These are phyloP conservation scores for Labia minor DNA, from an alignment of 2,888 invertebrate genomes.

Conservation along the genomic window DNA sequence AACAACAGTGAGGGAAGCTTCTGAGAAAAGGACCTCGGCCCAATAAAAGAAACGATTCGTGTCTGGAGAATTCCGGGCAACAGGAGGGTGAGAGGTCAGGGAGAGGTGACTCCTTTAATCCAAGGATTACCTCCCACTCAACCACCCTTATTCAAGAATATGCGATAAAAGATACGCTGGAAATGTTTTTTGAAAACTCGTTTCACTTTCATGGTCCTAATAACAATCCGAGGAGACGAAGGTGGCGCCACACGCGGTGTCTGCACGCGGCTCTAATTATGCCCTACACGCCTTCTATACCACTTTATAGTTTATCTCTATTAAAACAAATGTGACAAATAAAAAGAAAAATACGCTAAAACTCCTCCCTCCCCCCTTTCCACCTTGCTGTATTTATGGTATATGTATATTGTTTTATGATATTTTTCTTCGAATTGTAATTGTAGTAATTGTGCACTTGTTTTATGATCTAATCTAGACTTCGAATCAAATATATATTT, in stretches of 20 bases:
- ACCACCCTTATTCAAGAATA: not conserved
- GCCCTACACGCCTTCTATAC: not conserved
- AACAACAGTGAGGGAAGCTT: not conserved
- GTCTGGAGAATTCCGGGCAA: not conserved
- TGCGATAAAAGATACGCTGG: conserved; percentile 5
- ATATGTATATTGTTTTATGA: not conserved
- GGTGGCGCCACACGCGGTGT: not conserved
- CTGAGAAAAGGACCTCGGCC: not conserved
- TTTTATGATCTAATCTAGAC: not conserved
- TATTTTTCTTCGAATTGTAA: conserved; percentile 6
- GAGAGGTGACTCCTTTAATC: not conserved
- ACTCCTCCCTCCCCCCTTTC: too few relatives aligned
- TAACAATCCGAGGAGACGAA: not conserved
- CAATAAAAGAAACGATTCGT: conserved; percentile 2
- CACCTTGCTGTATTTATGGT: too few relatives aligned
- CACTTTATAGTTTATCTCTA: not conserved
- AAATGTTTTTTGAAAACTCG: conserved; percentile 4
- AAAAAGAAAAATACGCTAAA: not conserved
- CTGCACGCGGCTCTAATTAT: conserved; percentile 1
- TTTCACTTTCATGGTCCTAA: not conserved
- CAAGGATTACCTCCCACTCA: not conserved
- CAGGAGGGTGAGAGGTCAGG: too few relatives aligned
- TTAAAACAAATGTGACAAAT: conserved; percentile 13
- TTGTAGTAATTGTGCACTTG: not conserved
- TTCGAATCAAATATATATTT: too few relatives aligned